These are phyloP conservation scores for Nemotelus nigrinus DNA, from an alignment of 2,888 invertebrate species.

Conservation along the genomic window DNA sequence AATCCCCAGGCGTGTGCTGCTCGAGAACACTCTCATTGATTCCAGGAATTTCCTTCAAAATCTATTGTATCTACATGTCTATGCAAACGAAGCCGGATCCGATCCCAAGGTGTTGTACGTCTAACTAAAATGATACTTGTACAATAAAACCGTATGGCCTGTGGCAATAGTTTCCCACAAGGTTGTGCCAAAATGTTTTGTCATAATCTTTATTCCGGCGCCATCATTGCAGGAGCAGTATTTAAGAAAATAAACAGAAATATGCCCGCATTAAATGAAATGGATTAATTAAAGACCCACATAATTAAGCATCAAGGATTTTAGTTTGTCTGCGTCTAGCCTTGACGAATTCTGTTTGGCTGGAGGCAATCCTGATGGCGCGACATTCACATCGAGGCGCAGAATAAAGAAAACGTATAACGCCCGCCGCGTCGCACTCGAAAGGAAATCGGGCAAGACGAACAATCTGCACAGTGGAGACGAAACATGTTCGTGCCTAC, in stretches of 20 bases:
- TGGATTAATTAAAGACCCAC: slow-evolving; percentile 45
- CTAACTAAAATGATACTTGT: no score
- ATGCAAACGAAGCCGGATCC: background rate
- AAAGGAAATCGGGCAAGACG: background rate
- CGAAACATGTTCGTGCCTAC: slow-evolving; percentile 32
- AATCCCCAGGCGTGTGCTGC: no score
- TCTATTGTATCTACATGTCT: background rate
- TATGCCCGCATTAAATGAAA: slow-evolving; percentile 43
- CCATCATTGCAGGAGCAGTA: background rate
- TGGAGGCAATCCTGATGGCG: no score
- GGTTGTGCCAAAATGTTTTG: background rate
- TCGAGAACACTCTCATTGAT: background rate
- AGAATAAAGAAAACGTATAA: background rate
- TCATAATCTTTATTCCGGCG: background rate
- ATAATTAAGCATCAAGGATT: slow-evolving; percentile 44
- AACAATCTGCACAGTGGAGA: background rate
- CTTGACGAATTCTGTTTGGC: no score
- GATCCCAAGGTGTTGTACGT: no score
- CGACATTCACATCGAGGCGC: background rate
- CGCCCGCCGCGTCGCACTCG: background rate
- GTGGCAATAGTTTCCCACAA: slow-evolving; percentile 16
- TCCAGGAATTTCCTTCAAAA: background rate
- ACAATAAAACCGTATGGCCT: background rate
- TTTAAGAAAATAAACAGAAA: slow-evolving; percentile 20
- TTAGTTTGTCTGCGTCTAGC: background rate